phyloP scores from a whole-genome alignment of 1,140 invertebrate genomes.

The Drosophila arawakana region DNA sequence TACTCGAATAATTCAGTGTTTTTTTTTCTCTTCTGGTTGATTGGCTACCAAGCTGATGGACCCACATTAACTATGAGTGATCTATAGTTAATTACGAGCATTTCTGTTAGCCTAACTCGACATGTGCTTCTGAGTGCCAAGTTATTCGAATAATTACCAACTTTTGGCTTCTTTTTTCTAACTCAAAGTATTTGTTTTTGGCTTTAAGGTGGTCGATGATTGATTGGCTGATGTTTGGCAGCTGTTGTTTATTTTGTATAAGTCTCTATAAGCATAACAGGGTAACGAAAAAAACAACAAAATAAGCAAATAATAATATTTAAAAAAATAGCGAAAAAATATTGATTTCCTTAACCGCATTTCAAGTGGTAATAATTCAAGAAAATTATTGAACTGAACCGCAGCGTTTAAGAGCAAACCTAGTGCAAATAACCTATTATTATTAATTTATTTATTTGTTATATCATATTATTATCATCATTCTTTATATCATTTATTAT shows the following conservation, averaged over 20 bases:
- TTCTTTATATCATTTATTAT: too few relatives aligned
- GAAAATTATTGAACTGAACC: slow-evolving; percentile 43
- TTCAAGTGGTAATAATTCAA: slow-evolving; percentile 46
- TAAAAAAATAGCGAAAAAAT: neutral
- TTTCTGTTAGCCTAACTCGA: slow-evolving; percentile 47
- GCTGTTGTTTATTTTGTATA: slow-evolving; percentile 16
- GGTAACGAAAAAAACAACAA: slow-evolving; percentile 32
- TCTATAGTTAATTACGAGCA: slow-evolving; percentile 79
- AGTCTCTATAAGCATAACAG: slow-evolving; percentile 1
- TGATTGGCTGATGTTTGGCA: slow-evolving; percentile 46
- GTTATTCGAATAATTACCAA: slow-evolving; percentile 54
- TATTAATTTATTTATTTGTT: neutral
- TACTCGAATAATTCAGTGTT: too few relatives aligned
- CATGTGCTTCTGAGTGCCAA: slow-evolving; percentile 73
- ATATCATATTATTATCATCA: too few relatives aligned
- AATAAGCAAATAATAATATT: neutral
- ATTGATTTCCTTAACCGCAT: too few relatives aligned
- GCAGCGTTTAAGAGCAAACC: slow-evolving; percentile 48
- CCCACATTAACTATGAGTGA: slow-evolving; percentile 60
- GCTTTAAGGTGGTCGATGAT: slow-evolving; percentile 41
- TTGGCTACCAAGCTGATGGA: slow-evolving; percentile 38
- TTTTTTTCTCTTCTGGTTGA: slow-evolving; percentile 19
- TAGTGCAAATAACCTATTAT: slow-evolving; percentile 44
- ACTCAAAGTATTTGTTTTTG: slow-evolving; percentile 60
- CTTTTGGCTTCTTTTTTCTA: slow-evolving; percentile 50